Evolutionary conservation across 2,113 vertebrate genomes (phyloP).

Genomic region (Rattus rattus): DNA sequence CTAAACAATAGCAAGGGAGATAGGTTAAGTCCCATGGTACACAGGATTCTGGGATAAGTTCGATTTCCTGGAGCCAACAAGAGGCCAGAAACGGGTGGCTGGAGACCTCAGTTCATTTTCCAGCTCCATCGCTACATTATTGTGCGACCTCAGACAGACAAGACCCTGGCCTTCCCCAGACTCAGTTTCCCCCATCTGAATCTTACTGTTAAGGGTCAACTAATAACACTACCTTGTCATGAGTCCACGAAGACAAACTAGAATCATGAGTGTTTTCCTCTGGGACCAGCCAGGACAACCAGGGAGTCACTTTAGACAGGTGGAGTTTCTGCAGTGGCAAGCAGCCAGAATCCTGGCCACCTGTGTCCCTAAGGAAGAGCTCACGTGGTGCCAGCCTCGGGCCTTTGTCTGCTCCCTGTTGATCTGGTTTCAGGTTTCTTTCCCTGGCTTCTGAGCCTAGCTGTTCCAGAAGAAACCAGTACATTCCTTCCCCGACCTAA

Average conservation of each 20-base stretch:
- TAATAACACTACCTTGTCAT: not conserved
- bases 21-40: not conserved
- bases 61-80: not conserved
- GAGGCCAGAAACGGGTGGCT: not conserved
- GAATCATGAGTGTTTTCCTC: not conserved
- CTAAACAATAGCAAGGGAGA: not conserved
- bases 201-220: not conserved
- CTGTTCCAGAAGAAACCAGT: constrained; percentile 50
- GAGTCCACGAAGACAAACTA: not conserved
- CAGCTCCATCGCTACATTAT: not conserved
- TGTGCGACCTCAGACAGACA: not conserved
- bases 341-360: not conserved
- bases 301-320: not conserved
- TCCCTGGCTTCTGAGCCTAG: constrained; percentile 15
- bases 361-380: constrained; percentile 25
- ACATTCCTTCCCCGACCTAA: not conserved
- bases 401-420: constrained; percentile 44
- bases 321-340: not conserved
- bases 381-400: constrained; percentile 28
- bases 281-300: not conserved
- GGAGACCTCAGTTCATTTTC: constrained; percentile 18
- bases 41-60: not conserved
- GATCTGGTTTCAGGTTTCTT: constrained; percentile 63
- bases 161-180: not conserved
- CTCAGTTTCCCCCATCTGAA: not conserved